Evolutionary conservation across 2,797 vertebrate species (phyloP).

Genomic region (Heliangelus exortis): DNA sequence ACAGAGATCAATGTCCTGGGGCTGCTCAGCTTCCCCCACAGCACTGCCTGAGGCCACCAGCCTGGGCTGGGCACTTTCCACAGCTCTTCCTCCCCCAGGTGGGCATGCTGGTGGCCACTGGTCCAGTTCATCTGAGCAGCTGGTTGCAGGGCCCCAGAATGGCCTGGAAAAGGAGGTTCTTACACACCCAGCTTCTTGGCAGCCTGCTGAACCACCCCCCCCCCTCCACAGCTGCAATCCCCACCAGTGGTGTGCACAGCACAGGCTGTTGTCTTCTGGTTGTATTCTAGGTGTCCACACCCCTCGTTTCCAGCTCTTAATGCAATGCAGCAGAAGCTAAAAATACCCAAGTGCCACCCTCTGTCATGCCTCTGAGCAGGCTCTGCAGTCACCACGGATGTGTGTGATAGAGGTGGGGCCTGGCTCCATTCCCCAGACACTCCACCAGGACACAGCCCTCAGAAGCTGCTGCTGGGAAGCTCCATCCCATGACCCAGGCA

Average conservation of each 20-base stretch:
- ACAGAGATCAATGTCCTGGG: accelerated
- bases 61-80: neutral
- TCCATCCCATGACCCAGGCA: accelerated
- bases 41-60: neutral
- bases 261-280: neutral
- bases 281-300: neutral
- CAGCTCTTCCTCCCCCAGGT: neutral
- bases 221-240: neutral
- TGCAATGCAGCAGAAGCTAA: conserved; percentile 49
- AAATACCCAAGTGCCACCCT: conserved; percentile 48
- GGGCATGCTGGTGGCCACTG: accelerated
- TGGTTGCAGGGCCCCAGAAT: accelerated
- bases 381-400: neutral
- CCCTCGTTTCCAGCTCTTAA: neutral
- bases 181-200: neutral
- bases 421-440: neutral
- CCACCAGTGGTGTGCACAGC: accelerated
- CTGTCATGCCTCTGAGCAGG: neutral
- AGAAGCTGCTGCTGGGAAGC: neutral
- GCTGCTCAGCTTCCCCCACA: accelerated
- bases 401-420: neutral
- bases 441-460: neutral
- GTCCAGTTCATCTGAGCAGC: neutral
- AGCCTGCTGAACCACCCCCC: neutral
- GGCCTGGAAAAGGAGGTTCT: neutral